These are phyloP conservation scores for Turnix velox DNA, from an alignment of 2,113 vertebrate genomes.

Conservation along the genomic window DNA sequence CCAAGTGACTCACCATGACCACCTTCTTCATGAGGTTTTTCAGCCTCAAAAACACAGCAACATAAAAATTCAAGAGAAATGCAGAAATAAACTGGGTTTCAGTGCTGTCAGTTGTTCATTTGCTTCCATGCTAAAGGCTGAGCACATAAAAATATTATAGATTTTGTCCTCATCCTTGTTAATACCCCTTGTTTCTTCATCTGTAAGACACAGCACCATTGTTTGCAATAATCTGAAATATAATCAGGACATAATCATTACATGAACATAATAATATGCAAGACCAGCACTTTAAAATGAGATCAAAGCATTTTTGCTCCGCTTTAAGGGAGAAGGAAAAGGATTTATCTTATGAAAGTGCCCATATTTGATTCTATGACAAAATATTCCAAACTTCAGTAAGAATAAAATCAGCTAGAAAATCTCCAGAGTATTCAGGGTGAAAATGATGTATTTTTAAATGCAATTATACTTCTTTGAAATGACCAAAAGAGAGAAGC, in stretches of 20 bases:
- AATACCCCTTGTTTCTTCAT: not conserved
- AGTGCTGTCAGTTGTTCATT: not conserved
- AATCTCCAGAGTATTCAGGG: not conserved
- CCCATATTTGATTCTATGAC: accelerated
- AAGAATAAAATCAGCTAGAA: not conserved
- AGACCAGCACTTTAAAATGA: not conserved
- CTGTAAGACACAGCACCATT: not conserved
- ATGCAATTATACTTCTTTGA: not conserved
- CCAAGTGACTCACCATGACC: not conserved
- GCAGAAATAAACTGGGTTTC: not conserved
- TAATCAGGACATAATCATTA: too few relatives aligned
- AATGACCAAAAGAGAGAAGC: not conserved
- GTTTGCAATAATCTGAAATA: not conserved
- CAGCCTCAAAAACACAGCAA: not conserved
- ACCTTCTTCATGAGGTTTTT: not conserved
- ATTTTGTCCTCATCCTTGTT: not conserved
- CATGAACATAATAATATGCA: too few relatives aligned
- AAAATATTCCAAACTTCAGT: not conserved
- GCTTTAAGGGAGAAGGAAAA: not conserved
- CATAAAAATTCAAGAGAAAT: not conserved
- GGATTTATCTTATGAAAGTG: too few relatives aligned
- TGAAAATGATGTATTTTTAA: not conserved
- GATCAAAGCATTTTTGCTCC: not conserved
- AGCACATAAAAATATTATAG: not conserved
- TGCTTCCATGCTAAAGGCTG: not conserved